These are phyloP conservation scores for Sebastes oblongus DNA, from an alignment of 2,797 vertebrate species.

Conservation along the genomic window DNA sequence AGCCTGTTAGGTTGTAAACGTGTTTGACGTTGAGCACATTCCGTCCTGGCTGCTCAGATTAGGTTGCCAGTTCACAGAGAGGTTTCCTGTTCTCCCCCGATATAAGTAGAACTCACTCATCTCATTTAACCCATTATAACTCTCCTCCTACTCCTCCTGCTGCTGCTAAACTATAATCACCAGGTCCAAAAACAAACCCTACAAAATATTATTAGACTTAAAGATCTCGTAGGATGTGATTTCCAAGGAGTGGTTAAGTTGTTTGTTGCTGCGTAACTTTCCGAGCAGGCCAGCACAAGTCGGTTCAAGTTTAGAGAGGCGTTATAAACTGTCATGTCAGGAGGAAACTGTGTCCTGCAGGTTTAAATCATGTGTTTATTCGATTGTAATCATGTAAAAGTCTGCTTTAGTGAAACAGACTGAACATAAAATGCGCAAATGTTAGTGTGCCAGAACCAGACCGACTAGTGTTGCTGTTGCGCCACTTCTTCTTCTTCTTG, in stretches of 20 bases:
- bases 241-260: constrained; percentile 44
- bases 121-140: constrained; percentile 44
- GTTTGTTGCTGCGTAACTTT: constrained; percentile 38
- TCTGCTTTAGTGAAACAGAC: background rate
- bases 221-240: constrained; percentile 17
- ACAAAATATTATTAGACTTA: background rate
- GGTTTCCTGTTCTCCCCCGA: constrained; percentile 69
- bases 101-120: constrained; percentile 57
- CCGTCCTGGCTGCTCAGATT: constrained; percentile 77
- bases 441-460: constrained; percentile 2
- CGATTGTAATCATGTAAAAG: rapidly evolving
- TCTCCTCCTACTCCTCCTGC: background rate
- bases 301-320: constrained; percentile 42
- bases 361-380: background rate
- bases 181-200: too few species aligned
- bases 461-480: constrained; percentile 39
- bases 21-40: constrained; percentile 76
- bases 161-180: background rate
- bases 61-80: constrained; percentile 69
- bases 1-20: constrained; percentile 39
- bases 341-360: background rate
- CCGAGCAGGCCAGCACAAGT: constrained; percentile 45
- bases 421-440: constrained; percentile 15
- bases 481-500: constrained; percentile 45
- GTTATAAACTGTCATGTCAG: background rate